phyloP scores from a whole-genome alignment of 2,888 invertebrate genomes.

The Lasioglossum villosulum region DNA sequence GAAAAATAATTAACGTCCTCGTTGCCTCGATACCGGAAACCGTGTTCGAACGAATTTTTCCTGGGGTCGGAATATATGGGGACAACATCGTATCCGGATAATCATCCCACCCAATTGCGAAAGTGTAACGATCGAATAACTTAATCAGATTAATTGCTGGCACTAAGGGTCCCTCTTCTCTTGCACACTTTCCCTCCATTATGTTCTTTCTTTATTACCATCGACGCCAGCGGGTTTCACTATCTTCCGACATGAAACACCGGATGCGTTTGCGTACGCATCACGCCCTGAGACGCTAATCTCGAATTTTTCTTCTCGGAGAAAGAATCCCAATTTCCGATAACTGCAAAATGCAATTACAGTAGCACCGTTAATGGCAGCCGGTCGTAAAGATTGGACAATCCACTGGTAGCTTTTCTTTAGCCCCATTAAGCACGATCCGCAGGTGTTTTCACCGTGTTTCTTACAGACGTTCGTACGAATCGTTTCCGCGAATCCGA shows the following conservation, averaged over 20 bases:
- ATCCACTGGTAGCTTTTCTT: background rate
- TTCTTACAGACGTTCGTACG: background rate
- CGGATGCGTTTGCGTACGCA: background rate
- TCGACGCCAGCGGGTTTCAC: background rate
- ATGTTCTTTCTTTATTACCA: background rate
- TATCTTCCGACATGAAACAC: background rate
- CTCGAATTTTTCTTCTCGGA: background rate
- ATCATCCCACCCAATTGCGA: background rate
- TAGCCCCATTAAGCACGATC: background rate
- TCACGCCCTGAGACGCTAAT: background rate
- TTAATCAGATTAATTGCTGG: background rate
- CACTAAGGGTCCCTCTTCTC: background rate
- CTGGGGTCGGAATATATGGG: background rate
- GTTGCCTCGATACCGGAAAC: background rate
- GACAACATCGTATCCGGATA: background rate
- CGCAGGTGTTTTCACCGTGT: background rate
- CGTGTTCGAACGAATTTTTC: background rate
- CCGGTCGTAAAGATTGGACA: background rate
- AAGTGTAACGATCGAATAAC: background rate
- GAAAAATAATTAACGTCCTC: background rate
- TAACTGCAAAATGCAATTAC: background rate
- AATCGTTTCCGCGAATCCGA: constrained; percentile 19
- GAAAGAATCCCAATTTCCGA: background rate
- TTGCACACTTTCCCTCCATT: constrained; percentile 1
- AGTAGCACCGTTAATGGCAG: background rate